These are phyloP conservation scores for Scomberomorus guttatus DNA, from an alignment of 2,797 vertebrate genomes.

Conservation along the genomic window DNA sequence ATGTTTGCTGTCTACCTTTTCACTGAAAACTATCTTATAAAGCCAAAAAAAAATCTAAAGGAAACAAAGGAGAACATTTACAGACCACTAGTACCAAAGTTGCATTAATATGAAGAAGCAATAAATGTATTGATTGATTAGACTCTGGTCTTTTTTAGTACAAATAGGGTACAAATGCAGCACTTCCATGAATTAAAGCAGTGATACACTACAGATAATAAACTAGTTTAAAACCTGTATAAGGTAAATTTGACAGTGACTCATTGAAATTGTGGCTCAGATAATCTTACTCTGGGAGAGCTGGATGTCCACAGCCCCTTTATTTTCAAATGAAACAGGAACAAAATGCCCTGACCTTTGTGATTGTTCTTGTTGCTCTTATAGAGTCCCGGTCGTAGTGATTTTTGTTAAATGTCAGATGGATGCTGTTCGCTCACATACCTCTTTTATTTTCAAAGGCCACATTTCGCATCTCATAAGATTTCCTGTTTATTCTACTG, in stretches of 20 bases:
- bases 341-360: conserved; percentile 52
- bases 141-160: too few species aligned
- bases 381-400: conserved; percentile 10
- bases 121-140: neutral
- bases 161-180: too few species aligned
- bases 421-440: conserved; percentile 13
- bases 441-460: conserved; percentile 40
- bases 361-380: conserved; percentile 8
- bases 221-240: neutral
- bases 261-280: neutral
- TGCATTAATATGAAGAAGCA: neutral
- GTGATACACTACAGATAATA: neutral
- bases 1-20: too few species aligned
- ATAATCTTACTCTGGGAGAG: neutral
- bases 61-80: too few species aligned
- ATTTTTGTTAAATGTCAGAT: conserved; percentile 60
- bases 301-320: neutral
- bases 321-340: conserved; percentile 18
- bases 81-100: too few species aligned
- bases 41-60: too few species aligned
- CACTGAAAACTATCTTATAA: too few species aligned
- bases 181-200: too few species aligned
- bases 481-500: neutral
- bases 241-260: neutral
- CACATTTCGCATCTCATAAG: conserved; percentile 11